These are phyloP conservation scores for Tolypeutes matacus DNA, from an alignment of 2,797 vertebrate genomes.

Conservation along the genomic window DNA sequence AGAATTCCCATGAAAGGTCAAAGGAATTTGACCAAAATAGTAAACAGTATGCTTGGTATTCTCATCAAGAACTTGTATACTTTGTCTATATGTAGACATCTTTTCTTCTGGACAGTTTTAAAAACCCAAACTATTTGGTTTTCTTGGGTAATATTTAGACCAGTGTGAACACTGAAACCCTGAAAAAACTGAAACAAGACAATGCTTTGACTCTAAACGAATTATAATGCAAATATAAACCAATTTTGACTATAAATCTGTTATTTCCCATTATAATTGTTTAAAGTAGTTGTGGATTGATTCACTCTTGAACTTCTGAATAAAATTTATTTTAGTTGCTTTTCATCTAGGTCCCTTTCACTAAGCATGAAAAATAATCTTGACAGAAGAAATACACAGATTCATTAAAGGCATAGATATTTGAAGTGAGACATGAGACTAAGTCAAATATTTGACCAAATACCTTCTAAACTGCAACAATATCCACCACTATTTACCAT, in stretches of 20 bases:
- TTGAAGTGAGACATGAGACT: slow-evolving; percentile 31
- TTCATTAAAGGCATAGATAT: slow-evolving; percentile 47
- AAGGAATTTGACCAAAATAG: slow-evolving; percentile 20
- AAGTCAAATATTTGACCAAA: slow-evolving; percentile 41
- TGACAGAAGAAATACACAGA: slow-evolving; percentile 25
- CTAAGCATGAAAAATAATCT: slow-evolving; percentile 27
- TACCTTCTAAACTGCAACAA: background rate
- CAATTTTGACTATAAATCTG: slow-evolving; percentile 5
- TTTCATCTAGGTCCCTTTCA: slow-evolving; percentile 12
- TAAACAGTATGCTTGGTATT: background rate
- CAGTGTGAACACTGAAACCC: slow-evolving; percentile 42
- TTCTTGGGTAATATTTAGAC: slow-evolving; percentile 2
- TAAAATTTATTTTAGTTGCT: slow-evolving; percentile 31
- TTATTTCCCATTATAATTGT: background rate
- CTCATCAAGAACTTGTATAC: background rate
- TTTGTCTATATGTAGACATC: background rate
- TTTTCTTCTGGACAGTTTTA: background rate
- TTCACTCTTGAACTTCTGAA: background rate
- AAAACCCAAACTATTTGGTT: slow-evolving; percentile 1
- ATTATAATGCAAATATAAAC: background rate
- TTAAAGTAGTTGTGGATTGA: background rate
- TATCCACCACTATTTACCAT: background rate
- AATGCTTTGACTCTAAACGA: slow-evolving; percentile 23
- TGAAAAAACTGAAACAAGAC: slow-evolving; percentile 9
- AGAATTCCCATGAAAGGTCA: background rate